Conservation (phyloP, 1,140 invertebrate genomes). For the Teleopsis dalmanni region DNA sequence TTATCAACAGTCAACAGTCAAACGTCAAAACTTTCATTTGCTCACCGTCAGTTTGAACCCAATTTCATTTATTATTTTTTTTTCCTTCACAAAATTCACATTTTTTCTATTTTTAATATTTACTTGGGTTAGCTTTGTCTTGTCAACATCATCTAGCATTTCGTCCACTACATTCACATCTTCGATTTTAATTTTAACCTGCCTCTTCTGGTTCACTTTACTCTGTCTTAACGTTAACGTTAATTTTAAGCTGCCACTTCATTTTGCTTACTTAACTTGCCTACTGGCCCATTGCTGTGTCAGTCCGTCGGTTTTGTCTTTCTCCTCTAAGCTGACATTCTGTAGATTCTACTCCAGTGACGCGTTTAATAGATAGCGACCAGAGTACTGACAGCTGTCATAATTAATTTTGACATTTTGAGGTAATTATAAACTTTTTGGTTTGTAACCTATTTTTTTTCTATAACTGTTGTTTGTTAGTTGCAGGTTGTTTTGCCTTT, state of each 20-base stretch:
- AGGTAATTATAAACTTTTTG: slow-evolving; percentile 15
- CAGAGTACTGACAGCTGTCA: slow-evolving; percentile 16
- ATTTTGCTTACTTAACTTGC: background rate
- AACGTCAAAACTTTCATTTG: slow-evolving; percentile 8
- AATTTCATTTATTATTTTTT: slow-evolving; percentile 24
- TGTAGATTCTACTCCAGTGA: slow-evolving; percentile 7
- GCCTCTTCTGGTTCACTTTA: background rate
- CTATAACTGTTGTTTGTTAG: too few relatives aligned
- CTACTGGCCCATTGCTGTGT: background rate
- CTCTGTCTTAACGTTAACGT: background rate
- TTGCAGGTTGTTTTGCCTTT: too few relatives aligned
- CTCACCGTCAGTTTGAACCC: too few relatives aligned
- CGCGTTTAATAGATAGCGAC: slow-evolving; percentile 14
- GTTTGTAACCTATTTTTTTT: too few relatives aligned
- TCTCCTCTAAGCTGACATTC: background rate
- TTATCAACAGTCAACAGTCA: slow-evolving; percentile 3
- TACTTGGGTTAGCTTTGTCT: slow-evolving; percentile 14
- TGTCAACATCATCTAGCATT: slow-evolving; percentile 15
- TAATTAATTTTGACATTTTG: slow-evolving; percentile 19
- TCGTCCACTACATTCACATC: too few relatives aligned
- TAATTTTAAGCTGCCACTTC: background rate
- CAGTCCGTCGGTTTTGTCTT: background rate
- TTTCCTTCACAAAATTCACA: background rate
- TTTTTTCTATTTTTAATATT: background rate
- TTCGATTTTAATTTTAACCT: slow-evolving; percentile 8